phyloP scores from a whole-genome alignment of 1,140 invertebrate genomes.

The Araneus ventricosus region DNA sequence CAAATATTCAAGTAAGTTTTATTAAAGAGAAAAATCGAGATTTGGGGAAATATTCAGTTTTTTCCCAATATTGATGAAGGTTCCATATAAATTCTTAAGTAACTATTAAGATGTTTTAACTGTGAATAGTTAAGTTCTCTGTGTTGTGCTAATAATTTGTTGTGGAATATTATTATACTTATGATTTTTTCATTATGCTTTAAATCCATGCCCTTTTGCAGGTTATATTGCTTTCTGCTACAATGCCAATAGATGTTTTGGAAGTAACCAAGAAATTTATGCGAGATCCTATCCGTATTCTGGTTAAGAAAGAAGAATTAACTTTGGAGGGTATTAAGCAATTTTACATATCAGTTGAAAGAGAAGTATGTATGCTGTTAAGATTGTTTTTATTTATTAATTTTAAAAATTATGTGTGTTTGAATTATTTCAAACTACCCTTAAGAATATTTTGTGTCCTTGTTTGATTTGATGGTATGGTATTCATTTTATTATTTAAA shows the following conservation, averaged over 20 bases:
- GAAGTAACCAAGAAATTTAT: constrained; percentile 98
- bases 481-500: not conserved
- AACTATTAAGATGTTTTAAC: too few relatives aligned
- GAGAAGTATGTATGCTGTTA: constrained; percentile 83
- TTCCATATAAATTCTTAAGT: too few relatives aligned
- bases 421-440: not conserved
- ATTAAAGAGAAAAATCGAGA: not conserved
- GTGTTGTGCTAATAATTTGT: not conserved
- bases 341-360: constrained; percentile 97
- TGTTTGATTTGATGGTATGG: not conserved
- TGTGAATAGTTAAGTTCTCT: not conserved
- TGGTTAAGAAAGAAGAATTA: constrained; percentile 99
- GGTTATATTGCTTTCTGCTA: constrained; percentile 78
- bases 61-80: not conserved
- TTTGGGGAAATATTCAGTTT: not conserved
- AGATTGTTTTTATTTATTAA: not conserved
- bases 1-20: constrained; percentile 89
- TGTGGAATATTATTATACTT: not conserved
- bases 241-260: constrained; percentile 78
- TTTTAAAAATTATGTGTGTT: not conserved
- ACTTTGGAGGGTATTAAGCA: constrained; percentile 99
- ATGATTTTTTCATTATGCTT: not conserved
- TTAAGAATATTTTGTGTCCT: too few relatives aligned
- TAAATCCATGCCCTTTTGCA: not conserved
- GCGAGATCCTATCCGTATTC: constrained; percentile 96